Evolutionary conservation across 2,797 vertebrate species (phyloP), one percentile per base, ranked within the genome.

Genomic region (Gymnothorax javanicus): DNA sequence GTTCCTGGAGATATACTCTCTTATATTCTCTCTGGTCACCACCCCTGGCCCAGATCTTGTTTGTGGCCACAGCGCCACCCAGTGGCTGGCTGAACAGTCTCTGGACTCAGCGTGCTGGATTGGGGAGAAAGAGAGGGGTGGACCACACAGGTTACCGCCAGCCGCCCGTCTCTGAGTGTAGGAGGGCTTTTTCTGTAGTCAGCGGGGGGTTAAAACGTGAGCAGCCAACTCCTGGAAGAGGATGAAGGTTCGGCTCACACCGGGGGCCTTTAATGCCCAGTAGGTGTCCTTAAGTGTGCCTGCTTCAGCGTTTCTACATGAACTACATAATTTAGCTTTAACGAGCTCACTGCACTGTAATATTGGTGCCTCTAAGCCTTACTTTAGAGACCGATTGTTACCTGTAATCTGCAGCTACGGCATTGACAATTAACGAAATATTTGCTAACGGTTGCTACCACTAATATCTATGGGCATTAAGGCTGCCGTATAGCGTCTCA

Each of bases 91-190:
- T 13, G 71, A 75, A 4, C 1, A 12, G 3, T 15, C 58, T 4
- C 23, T 20, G 25, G 27, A 67, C 33, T 5, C 60, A 33, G 59
- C 17, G 82, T 58, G 52, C 23, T 15, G 62, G 3, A 43, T 43
- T 43, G 33, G 33, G 33, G 33, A 43, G 33, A 43, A 43, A 43
- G 33, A 43, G 33, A 75, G 50, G 23, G 17, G 23, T 13, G 93
- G 94, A 94, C 94, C 95, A 95, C 94, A 94, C 94, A 93, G 88
- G 64, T 56, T 60, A 50, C 27, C 90, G 91, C 90, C 43, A 57
- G 60, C 58, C 87, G 86, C 57, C 86, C 84, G 82, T 67, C 83
- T 87, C 91, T 92, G 93, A 93, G 94, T 93, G 88, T 86, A 87
- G 90, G 91, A 91, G 89, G 89, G 88, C 84, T 94, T 4, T 94